Percentiles rank a stretch among this genome's conserved stretches.
These are phyloP conservation scores for Amiota mariae DNA, from an alignment of 2,888 invertebrate genomes.

Conservation along the genomic window DNA sequence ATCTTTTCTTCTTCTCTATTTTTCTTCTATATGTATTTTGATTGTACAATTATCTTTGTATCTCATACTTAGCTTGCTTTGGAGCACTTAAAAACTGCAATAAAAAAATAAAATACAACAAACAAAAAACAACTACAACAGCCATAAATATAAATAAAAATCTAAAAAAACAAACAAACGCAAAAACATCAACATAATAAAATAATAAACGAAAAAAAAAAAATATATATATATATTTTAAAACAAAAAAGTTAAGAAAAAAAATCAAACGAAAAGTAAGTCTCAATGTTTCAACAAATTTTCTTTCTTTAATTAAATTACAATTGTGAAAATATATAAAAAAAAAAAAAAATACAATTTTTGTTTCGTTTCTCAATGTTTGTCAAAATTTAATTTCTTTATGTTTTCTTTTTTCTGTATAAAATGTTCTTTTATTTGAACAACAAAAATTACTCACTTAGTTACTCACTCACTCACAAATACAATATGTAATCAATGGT, in stretches of 20 bases:
- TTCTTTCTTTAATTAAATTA: background rate
- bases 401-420: too few species aligned
- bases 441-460: too few species aligned
- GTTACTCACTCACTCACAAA: too few species aligned
- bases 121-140: constrained; percentile 39
- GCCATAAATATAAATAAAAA: constrained; percentile 47
- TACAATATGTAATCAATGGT: too few species aligned
- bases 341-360: background rate
- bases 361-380: background rate
- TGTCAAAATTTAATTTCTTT: background rate
- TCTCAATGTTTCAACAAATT: constrained; percentile 58
- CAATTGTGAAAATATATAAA: constrained; percentile 8
- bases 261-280: constrained; percentile 61
- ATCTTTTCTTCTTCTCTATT: constrained; percentile 57
- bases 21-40: constrained; percentile 53
- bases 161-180: constrained; percentile 42
- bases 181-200: constrained; percentile 46
- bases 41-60: constrained; percentile 68
- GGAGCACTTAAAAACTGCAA: constrained; percentile 72
- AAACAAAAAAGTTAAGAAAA: constrained; percentile 49
- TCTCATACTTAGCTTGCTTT: constrained; percentile 72
- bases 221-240: constrained; percentile 39
- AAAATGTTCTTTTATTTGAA: too few species aligned
- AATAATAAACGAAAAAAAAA: constrained; percentile 42
- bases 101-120: constrained; percentile 43